Evolutionary conservation across 2,888 invertebrate genomes (phyloP), one percentile per base, ranked within the genome.

Genomic region (Lasius fuliginosus): DNA sequence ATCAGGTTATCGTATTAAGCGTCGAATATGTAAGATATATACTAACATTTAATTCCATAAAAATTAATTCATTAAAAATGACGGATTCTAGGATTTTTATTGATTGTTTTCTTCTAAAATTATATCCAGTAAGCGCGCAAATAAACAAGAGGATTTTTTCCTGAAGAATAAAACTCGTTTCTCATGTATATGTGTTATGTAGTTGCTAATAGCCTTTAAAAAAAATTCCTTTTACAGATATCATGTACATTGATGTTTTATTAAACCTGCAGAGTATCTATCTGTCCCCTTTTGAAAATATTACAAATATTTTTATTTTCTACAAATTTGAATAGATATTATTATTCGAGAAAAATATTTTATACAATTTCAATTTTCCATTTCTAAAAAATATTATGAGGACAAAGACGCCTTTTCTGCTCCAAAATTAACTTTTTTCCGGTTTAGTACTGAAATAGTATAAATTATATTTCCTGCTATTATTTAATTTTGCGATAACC

Each of bases 311-410:
- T 5, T 56, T 53, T 46, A 46, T 46, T 53, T n/a, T 53, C 49
- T 53, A n/a, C 3, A 23, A 23, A 8, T 8, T 12, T 15, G 11
- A 60, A 11, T 40, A 18, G 1, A 73, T 18, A 58, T 40, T n/a
- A 56, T 73, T 30, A 74, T 74, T 30, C 5, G 49, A 56, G n/a
- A 36, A 73, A 12, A 18, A 12, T 58, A 40, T 58, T 58, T 73
- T 15, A 40, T 60, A n/a, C 49, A 60, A 60, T 60, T 74, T 58
- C n/a, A 11, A 42, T 42, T 40, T 42, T 40, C 30, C 27, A 30
- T 27, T 8, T 18, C 27, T 27, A 30, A 40, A 58, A 58, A 1
- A 30, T 23, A 69, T 33, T 69, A 49, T 11, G 30, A 42, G 4
- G 3, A 23, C 23, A 23, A 23, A 23, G 23, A 30, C 36, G 36